Evolutionary conservation across 2,888 invertebrate genomes (phyloP).

Genomic region (Cerastoderma edule): DNA sequence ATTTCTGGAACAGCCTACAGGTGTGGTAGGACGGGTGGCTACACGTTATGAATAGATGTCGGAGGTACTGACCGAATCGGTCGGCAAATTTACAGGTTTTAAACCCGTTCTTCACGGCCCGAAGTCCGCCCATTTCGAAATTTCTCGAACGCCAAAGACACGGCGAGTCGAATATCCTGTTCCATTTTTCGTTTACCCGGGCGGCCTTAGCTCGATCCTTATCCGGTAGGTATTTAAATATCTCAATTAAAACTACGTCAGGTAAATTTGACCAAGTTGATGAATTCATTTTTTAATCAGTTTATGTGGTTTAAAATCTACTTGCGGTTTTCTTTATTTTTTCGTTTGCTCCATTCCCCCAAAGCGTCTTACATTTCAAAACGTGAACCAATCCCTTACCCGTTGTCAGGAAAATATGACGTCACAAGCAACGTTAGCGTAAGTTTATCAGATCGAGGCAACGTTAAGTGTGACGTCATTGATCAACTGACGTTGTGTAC

Average conservation of each 20-base stretch:
- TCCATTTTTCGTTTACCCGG: conserved; percentile 66
- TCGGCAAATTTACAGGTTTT: conserved; percentile 68
- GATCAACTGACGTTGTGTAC: too few relatives aligned
- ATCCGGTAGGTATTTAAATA: conserved; percentile 66
- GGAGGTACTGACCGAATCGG: conserved; percentile 65
- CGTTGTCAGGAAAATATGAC: not conserved
- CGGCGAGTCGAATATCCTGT: conserved; percentile 62
- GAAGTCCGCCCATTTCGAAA: conserved; percentile 70
- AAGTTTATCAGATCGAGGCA: not conserved
- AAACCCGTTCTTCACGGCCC: conserved; percentile 54
- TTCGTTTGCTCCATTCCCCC: not conserved
- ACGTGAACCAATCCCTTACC: not conserved
- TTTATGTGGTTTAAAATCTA: not conserved
- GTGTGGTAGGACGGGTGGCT: conserved; percentile 72
- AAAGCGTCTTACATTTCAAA: not conserved
- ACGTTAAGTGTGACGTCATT: too few relatives aligned
- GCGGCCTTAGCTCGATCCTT: conserved; percentile 62
- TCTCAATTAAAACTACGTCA: conserved; percentile 65
- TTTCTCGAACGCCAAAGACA: conserved; percentile 68
- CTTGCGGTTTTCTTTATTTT: not conserved
- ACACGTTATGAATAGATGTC: conserved; percentile 68
- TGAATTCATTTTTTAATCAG: conserved; percentile 7
- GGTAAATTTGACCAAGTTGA: conserved; percentile 65
- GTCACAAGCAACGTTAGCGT: not conserved
- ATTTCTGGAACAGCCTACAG: conserved; percentile 69